Percentiles rank a stretch among this genome's conserved stretches.
Conservation (phyloP, 2,113 vertebrate species). For the Clarias magur region DNA sequence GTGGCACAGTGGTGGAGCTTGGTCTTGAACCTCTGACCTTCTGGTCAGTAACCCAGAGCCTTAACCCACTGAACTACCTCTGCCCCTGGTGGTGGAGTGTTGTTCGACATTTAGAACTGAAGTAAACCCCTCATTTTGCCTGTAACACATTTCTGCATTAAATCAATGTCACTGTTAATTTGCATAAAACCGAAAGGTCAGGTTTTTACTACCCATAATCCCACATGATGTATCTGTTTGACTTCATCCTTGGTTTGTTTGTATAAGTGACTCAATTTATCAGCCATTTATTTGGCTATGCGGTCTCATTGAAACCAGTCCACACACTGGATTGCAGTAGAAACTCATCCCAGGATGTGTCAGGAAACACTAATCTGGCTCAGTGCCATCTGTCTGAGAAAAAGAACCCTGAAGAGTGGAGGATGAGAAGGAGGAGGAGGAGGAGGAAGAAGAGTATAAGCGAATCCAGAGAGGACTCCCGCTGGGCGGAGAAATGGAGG, state of each 20-base stretch:
- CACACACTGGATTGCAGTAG: background rate
- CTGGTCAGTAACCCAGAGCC: too few relatives aligned
- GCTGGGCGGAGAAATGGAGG: slow-evolving; percentile 38
- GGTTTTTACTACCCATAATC: background rate
- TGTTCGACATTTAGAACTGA: background rate
- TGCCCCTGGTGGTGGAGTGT: background rate
- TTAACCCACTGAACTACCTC: too few relatives aligned
- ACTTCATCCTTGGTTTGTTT: background rate
- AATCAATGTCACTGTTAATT: background rate
- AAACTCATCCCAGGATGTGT: slow-evolving; percentile 1
- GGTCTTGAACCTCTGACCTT: too few relatives aligned
- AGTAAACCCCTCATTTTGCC: background rate
- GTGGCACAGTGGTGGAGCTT: too few relatives aligned
- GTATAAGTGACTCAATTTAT: background rate
- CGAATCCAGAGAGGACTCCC: slow-evolving; percentile 31
- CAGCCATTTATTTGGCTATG: background rate
- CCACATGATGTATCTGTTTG: background rate
- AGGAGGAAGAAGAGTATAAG: slow-evolving; percentile 4
- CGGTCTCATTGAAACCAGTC: background rate
- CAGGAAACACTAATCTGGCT: slow-evolving; percentile 19
- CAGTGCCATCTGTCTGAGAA: slow-evolving; percentile 10
- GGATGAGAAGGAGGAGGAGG: background rate
- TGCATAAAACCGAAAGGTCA: background rate
- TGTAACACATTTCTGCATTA: background rate
- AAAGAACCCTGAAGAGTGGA: background rate